phyloP scores from a whole-genome alignment of 2,888 invertebrate species.

The Saturnia japonica region DNA sequence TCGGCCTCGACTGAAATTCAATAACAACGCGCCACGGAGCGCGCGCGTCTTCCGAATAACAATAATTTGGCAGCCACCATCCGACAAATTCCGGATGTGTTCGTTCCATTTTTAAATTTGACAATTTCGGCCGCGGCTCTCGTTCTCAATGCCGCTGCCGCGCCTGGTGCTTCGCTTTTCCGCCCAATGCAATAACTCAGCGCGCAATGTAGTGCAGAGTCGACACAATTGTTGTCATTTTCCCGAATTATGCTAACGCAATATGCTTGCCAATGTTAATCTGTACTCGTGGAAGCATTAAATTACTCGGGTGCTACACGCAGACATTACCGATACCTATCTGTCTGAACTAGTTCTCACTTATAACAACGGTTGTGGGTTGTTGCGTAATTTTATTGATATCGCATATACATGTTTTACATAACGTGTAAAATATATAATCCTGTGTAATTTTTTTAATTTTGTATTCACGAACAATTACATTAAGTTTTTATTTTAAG shows the following conservation, averaged over 20 bases:
- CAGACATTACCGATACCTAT: conserved; percentile 52
- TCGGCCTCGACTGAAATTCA: conserved; percentile 71
- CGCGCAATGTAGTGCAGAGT: conserved; percentile 72
- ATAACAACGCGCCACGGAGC: conserved; percentile 66
- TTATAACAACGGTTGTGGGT: conserved; percentile 5
- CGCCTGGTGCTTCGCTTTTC: conserved; percentile 35
- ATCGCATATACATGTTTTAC: conserved; percentile 2
- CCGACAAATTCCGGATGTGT: conserved; percentile 75
- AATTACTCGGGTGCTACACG: conserved; percentile 60
- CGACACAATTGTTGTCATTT: conserved; percentile 77
- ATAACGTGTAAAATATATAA: background rate
- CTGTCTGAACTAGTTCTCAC: conserved; percentile 24
- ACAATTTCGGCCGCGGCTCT: conserved; percentile 61
- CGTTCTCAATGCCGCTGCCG: conserved; percentile 15
- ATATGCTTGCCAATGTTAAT: conserved; percentile 74
- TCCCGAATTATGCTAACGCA: conserved; percentile 74
- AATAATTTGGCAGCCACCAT: conserved; percentile 78
- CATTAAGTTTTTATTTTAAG: too few relatives aligned
- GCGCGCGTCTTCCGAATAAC: conserved; percentile 69
- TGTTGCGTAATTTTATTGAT: background rate
- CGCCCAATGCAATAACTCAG: conserved; percentile 62
- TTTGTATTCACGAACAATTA: background rate
- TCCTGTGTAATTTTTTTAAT: background rate
- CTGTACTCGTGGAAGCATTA: conserved; percentile 70
- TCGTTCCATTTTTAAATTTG: conserved; percentile 80